phyloP scores from a whole-genome alignment of 2,888 invertebrate genomes.

The Lathronympha strigana region DNA sequence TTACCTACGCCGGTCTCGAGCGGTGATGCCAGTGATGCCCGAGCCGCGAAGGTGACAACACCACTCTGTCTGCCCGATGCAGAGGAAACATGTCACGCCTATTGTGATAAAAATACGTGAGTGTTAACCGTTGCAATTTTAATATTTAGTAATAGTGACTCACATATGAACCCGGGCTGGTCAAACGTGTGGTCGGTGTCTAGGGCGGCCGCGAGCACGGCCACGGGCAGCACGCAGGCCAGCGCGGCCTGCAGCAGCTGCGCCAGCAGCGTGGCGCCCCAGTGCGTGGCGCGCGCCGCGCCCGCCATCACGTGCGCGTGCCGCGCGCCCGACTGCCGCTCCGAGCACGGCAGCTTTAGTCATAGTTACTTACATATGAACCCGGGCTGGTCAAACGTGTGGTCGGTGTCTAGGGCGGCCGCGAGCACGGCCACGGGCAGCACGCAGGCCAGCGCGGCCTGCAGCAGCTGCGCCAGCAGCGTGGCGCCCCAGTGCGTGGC shows the following conservation, averaged over 20 bases:
- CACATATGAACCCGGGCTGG: constrained; percentile 56
- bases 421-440: constrained; percentile 50
- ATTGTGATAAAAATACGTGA: no score
- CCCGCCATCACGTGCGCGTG: constrained; percentile 86
- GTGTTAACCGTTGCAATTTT: no score
- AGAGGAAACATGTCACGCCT: no score
- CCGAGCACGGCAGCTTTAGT: no score
- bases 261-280: constrained; percentile 78
- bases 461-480: constrained; percentile 81
- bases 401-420: constrained; percentile 52
- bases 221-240: constrained; percentile 52
- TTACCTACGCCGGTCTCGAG: no score
- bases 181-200: constrained; percentile 58
- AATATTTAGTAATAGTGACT: no score
- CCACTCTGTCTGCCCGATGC: no score
- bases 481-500: constrained; percentile 81
- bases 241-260: constrained; percentile 74
- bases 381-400: constrained; percentile 52
- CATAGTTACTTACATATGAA: constrained; percentile 59
- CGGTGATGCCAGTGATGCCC: no score
- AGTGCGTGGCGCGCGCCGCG: constrained; percentile 80
- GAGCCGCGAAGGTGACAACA: no score
- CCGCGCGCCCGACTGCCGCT: no score
- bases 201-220: constrained; percentile 46
- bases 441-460: constrained; percentile 55